phyloP scores from a whole-genome alignment of 2,113 vertebrate genomes.

The Oreochromis niloticus region DNA sequence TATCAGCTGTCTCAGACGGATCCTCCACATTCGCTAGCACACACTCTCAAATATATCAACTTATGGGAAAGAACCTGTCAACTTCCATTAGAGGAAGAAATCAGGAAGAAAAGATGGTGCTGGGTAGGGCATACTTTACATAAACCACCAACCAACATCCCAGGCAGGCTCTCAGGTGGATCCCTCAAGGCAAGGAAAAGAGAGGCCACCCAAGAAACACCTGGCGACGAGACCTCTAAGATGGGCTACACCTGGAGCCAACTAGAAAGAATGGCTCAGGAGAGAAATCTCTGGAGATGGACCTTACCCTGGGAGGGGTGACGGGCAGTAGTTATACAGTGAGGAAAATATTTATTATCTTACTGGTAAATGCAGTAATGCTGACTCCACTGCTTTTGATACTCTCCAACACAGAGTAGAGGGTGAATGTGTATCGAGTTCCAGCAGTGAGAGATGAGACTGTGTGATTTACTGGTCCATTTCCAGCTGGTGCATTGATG shows the following conservation, averaged over 20 bases:
- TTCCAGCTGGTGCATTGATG: not conserved
- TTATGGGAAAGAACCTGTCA: not conserved
- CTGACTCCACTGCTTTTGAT: not conserved
- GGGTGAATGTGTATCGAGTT: constrained; percentile 16
- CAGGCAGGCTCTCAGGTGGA: not conserved
- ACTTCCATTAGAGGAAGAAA: not conserved
- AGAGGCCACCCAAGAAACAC: not conserved
- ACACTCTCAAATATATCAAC: not conserved
- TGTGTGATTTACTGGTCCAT: not conserved
- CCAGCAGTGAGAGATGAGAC: constrained; percentile 9
- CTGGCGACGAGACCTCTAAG: accelerated
- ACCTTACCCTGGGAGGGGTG: not conserved
- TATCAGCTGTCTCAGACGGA: not conserved
- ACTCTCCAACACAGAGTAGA: constrained; percentile 6
- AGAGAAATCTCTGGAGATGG: not conserved
- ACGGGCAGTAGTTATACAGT: not conserved
- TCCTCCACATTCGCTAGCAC: not conserved
- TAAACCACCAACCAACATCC: not conserved
- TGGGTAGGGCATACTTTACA: not conserved
- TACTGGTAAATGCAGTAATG: not conserved
- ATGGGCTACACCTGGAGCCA: accelerated
- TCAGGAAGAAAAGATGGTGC: not conserved
- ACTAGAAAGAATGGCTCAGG: not conserved
- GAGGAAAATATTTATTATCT: not conserved
- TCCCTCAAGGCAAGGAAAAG: not conserved